Base-by-base conservation (phyloP, 2,113 vertebrate species). In the Entelurus aequoreus region DNA sequence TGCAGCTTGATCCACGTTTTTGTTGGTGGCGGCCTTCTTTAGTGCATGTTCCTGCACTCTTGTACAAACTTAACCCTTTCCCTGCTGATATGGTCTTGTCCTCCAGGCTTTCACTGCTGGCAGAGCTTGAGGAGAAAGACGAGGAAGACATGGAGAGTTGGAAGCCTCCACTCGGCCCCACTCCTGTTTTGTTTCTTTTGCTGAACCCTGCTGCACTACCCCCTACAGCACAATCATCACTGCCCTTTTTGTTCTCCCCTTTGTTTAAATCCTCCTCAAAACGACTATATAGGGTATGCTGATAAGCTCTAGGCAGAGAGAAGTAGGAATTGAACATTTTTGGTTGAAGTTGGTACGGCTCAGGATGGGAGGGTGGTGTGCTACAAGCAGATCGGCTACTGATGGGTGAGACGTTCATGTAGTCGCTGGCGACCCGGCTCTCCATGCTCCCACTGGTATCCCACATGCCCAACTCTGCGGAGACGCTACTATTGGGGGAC, bases 81-180 rank as follows among this genome's bases (percentile, higher is more conserved):
- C 84, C 86, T 13, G 79, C 83, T 6, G 85, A 86, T 55, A 84
- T 49, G 9, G 88, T 87, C 59, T 88, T 87, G 54, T 92, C 91
- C 61, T 91, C 92, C 59, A 93, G 84, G 73, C 92, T 93, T 71
- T 93, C 92, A n/a, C 89, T 92, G 80, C 92, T 93, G 63, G 91
- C 89, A 16, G 91, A 91, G 78, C 89, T 90, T 40, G 90, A 92
- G 72, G 89, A 92, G 79, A 90, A 93, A 3, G 92, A 93, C 1
- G 91, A 93, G 54, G 88, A 89, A 74, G 92, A 92, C 80, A 90
- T 83, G 61, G 90, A 92, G 54, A 89, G 78, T 60, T 89, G 86
- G 65, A 80, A 81, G 69, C 72, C 74, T 62, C 77, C 68, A 16
- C 72, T 71, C 37, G 84, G 69, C 37, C 81, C 84, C 42, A 68